Conservation (phyloP, 2,797 vertebrate species). For the Selene dorsalis region DNA sequence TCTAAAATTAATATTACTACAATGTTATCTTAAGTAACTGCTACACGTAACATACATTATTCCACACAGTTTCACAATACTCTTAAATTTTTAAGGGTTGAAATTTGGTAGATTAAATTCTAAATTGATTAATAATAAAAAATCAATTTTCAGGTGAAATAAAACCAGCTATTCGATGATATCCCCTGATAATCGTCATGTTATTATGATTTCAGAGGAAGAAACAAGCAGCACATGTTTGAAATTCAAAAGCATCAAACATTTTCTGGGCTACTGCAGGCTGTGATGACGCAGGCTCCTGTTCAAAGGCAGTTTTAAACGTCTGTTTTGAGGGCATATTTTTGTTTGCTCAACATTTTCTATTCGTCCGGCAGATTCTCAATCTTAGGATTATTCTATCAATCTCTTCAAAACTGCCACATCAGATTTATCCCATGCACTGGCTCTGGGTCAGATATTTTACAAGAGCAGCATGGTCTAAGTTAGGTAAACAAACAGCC, state of each 20-base stretch:
- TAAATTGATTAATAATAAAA: neutral
- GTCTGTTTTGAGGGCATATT: constrained; percentile 49
- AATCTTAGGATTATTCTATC: constrained; percentile 46
- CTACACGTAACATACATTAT: neutral
- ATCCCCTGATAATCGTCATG: neutral
- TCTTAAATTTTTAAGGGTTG: neutral
- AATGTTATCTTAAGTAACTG: neutral
- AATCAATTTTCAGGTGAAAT: neutral
- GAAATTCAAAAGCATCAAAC: constrained; percentile 36
- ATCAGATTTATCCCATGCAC: constrained; percentile 20
- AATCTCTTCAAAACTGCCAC: constrained; percentile 47
- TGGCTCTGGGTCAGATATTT: constrained; percentile 34
- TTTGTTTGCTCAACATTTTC: constrained; percentile 18
- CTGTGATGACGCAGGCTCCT: constrained; percentile 49
- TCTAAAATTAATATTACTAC: neutral
- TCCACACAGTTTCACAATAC: neutral
- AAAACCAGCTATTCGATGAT: neutral
- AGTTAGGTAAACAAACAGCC: constrained; percentile 66
- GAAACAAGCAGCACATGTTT: constrained; percentile 30
- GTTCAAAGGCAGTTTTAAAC: constrained; percentile 60
- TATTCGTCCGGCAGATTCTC: constrained; percentile 38
- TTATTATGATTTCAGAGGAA: constrained; percentile 5
- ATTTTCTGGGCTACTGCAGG: constrained; percentile 33
- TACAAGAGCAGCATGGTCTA: constrained; percentile 14
- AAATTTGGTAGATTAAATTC: neutral